These are phyloP conservation scores for Danio jaintianensis DNA, from an alignment of 2,797 vertebrate genomes.

Conservation along the genomic window DNA sequence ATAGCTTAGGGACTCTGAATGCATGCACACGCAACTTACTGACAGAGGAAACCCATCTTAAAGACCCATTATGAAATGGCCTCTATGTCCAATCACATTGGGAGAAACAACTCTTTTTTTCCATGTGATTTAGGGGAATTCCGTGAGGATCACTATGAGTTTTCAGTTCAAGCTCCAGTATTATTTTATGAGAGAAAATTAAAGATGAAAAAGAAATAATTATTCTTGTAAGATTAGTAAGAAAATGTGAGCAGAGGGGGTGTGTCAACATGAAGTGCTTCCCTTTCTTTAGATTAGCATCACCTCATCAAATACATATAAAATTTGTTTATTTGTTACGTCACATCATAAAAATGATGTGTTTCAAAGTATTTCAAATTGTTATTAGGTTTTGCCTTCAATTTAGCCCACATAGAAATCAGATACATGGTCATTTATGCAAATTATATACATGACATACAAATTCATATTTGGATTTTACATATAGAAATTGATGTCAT, in stretches of 20 bases:
- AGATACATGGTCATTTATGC: no score
- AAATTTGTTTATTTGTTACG: background rate
- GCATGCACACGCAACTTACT: constrained; percentile 44
- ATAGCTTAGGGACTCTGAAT: constrained; percentile 16
- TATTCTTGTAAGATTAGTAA: constrained; percentile 32
- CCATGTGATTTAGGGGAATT: constrained; percentile 44
- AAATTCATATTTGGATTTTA: no score
- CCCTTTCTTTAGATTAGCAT: constrained; percentile 39
- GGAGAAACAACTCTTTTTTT: constrained; percentile 25
- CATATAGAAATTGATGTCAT: no score
- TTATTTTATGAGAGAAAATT: constrained; percentile 44
- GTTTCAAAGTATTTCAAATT: background rate
- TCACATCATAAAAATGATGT: background rate
- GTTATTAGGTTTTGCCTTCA: background rate
- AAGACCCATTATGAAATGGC: constrained; percentile 32
- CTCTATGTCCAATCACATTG: constrained; percentile 48
- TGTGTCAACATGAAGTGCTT: constrained; percentile 36
- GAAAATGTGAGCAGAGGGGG: constrained; percentile 22
- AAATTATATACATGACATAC: no score
- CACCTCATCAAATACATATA: background rate
- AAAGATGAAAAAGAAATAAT: constrained; percentile 45
- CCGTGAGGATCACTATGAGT: constrained; percentile 47
- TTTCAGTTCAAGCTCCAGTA: constrained; percentile 71
- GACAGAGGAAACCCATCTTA: constrained; percentile 30
- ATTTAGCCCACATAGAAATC: background rate